Evolutionary conservation across 2,888 invertebrate genomes (phyloP).

Genomic region (Hecatera dysodea): DNA sequence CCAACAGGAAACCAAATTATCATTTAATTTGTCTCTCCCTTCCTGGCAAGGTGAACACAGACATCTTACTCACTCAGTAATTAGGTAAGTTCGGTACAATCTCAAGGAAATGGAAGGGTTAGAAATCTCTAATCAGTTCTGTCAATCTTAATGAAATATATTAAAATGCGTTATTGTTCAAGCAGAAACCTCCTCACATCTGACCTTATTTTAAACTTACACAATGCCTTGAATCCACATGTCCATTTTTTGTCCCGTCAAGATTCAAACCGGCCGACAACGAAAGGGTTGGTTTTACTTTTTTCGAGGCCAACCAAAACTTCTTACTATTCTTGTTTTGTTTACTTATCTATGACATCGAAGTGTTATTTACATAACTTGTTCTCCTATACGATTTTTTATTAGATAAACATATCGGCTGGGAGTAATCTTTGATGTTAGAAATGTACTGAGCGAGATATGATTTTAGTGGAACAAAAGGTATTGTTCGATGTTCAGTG

Average conservation of each 20-base stretch:
- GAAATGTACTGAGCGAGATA: slow-evolving; percentile 47
- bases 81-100: slow-evolving; percentile 63
- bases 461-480: slow-evolving; percentile 55
- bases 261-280: slow-evolving; percentile 84
- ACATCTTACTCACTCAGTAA: slow-evolving; percentile 62
- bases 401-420: slow-evolving; percentile 56
- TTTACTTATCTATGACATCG: slow-evolving; percentile 72
- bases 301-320: slow-evolving; percentile 79
- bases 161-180: slow-evolving; percentile 89
- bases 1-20: slow-evolving; percentile 48
- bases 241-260: slow-evolving; percentile 84
- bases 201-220: slow-evolving; percentile 82
- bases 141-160: slow-evolving; percentile 90
- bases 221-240: slow-evolving; percentile 84
- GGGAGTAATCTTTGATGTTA: slow-evolving; percentile 59
- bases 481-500: slow-evolving; percentile 28
- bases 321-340: slow-evolving; percentile 80
- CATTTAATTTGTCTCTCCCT: slow-evolving; percentile 49
- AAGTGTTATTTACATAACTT: slow-evolving; percentile 75
- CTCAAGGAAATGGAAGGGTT: slow-evolving; percentile 76
- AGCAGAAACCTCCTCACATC: slow-evolving; percentile 84
- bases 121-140: slow-evolving; percentile 82
- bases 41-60: slow-evolving; percentile 57
- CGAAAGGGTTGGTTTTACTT: slow-evolving; percentile 86
- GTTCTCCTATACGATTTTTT: slow-evolving; percentile 66